Conservation (phyloP, 2,888 invertebrate genomes). For the Temnothorax ravouxi region DNA sequence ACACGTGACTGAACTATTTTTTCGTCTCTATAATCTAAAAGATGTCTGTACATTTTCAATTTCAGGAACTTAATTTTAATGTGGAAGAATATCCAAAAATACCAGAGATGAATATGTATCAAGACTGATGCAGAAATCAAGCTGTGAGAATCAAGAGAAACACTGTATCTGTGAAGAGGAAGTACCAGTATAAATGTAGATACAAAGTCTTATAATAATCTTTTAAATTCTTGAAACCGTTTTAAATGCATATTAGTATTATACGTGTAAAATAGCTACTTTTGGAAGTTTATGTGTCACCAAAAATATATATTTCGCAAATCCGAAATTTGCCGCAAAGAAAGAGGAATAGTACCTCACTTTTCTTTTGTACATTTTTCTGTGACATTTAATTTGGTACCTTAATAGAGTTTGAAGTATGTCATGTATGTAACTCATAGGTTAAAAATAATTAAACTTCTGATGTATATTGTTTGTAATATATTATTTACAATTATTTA, state of each 20-base stretch:
- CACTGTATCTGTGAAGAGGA: neutral
- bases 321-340: neutral
- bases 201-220: neutral
- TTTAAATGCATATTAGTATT: constrained; percentile 13
- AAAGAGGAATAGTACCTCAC: neutral
- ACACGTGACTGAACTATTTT: neutral
- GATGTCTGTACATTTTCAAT: neutral
- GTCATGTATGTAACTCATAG: constrained; percentile 1
- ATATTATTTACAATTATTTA: constrained; percentile 64
- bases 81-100: neutral
- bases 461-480: constrained; percentile 49
- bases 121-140: constrained; percentile 31
- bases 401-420: constrained; percentile 26
- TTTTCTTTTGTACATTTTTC: constrained; percentile 3
- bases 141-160: constrained; percentile 1
- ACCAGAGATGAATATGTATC: neutral
- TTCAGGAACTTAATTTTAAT: constrained; percentile 37
- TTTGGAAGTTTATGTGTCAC: neutral
- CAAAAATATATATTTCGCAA: constrained; percentile 8
- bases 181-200: neutral
- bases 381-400: constrained; percentile 56
- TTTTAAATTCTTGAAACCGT: neutral
- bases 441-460: constrained; percentile 47
- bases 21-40: neutral
- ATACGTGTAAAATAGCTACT: constrained; percentile 7